Evolutionary conservation across 35 echinoderm and acorn worm species (phyloP).

Genomic region (Heliocidaris erythrogramma): DNA sequence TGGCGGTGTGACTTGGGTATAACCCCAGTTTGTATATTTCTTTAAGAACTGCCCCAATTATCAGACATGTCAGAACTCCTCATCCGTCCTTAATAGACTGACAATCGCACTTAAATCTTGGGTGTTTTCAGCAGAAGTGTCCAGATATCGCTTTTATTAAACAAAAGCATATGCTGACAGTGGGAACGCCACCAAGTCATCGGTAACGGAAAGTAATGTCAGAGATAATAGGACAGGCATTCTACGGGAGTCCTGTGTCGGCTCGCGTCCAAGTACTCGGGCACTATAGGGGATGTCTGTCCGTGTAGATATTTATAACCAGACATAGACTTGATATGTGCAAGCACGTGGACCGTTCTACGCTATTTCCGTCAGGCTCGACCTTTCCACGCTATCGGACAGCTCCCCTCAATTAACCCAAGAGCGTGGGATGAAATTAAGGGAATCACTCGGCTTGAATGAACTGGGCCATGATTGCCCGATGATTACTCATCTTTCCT

Average conservation of each 20-base stretch:
- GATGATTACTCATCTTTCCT: background rate
- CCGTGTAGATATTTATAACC: conserved; percentile 11
- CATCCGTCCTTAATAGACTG: no score
- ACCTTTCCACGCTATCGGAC: background rate
- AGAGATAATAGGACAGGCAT: background rate
- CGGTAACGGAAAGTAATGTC: background rate
- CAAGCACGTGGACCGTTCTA: background rate
- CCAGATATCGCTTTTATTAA: background rate
- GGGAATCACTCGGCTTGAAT: background rate
- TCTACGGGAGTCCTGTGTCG: background rate
- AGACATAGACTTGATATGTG: conserved; percentile 10
- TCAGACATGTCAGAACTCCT: no score
- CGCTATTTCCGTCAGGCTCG: background rate
- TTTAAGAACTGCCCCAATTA: no score
- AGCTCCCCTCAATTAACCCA: background rate
- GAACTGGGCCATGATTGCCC: background rate
- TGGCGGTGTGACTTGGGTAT: no score
- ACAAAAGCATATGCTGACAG: background rate
- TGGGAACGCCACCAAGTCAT: background rate
- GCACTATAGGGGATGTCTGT: background rate
- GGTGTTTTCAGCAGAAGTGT: background rate
- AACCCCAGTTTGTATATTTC: no score
- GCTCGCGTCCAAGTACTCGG: background rate
- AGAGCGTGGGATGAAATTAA: background rate
- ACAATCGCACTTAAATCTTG: background rate